Percentiles rank a stretch among this genome's conserved stretches.
Conservation (phyloP, 2,797 vertebrate genomes). For the Agapornis canus region DNA sequence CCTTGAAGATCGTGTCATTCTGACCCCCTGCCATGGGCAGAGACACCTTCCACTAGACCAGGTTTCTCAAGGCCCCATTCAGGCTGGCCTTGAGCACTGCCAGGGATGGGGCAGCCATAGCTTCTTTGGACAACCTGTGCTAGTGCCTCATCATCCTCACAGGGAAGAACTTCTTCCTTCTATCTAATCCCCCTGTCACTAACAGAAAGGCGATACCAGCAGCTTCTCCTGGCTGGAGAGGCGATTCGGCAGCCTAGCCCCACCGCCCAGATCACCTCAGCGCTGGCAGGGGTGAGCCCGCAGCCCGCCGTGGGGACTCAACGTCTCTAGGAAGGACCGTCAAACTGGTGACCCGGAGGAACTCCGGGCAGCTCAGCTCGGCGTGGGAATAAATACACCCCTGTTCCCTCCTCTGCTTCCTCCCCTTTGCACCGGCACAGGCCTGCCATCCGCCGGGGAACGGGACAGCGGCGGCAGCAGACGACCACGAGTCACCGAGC, state of each 20-base stretch:
- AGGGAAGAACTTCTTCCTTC: not conserved
- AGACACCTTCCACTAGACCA: not conserved
- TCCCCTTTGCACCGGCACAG: not conserved
- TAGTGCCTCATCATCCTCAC: not conserved
- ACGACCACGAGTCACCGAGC: accelerated
- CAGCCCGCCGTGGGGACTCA: no score
- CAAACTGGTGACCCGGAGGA: not conserved
- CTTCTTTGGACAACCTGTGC: not conserved
- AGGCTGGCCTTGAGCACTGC: not conserved
- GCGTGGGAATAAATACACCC: accelerated
- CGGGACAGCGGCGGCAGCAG: accelerated
- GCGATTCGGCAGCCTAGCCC: not conserved
- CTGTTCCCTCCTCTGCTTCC: accelerated
- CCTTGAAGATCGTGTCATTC: not conserved
- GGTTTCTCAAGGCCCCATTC: not conserved
- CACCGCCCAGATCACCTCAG: not conserved
- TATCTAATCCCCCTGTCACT: not conserved
- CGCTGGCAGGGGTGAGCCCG: no score
- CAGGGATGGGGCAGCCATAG: not conserved
- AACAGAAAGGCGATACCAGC: not conserved
- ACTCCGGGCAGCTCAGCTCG: accelerated
- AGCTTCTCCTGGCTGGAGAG: not conserved
- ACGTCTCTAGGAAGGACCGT: no score
- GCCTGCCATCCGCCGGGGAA: no score
- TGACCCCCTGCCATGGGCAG: not conserved